Evolutionary conservation across 2,797 vertebrate species (phyloP), one percentile per base, ranked within the genome.

Genomic region (Linurgus olivaceus): DNA sequence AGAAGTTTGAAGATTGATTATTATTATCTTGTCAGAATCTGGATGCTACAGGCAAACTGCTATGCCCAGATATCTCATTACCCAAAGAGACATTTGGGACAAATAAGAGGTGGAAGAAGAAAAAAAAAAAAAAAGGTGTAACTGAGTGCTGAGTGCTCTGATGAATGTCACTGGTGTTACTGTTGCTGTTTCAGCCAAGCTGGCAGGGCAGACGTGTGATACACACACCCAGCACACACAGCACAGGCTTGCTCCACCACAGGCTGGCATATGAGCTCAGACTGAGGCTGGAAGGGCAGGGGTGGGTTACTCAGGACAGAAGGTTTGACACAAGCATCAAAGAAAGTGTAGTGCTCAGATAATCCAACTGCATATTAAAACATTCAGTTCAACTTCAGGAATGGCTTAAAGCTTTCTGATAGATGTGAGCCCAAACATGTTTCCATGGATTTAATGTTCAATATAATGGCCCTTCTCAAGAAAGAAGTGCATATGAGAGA

Each of bases 151-250:
- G 28, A 42, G 7, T 13, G 9, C 10, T 88, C 26, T 86, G 61
- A 38, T 44, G 59, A 38, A 23, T 71, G 33, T 74, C 37, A 8
- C 44, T 70, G 44, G 7, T 65, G 31, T 52, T 70, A 28, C 51
- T 33, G 24, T 37, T 47, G 24, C 44, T 59, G 2, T 47, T 25
- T 72, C 40, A 72, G n/a, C 37, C 81, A 35, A 86, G 25, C 40
- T 66, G 45, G 33, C 19, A 54, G 38, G 37, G 61, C 19, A 72
- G 50, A 29, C 0, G 3, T 9, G 5, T 1, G 7, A 21, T n/a
- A 8, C 4, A 5, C 0, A 1, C 4, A 1, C 31, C 13, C 50
- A 76, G 23, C 20, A 35, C 13, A 20, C 17, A 21, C 1, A 52
- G 9, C 24, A 10, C 26, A 62, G 26, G 11, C 52, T 80, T 44